Conservation (phyloP, 2,113 vertebrate species). For the Hystrix brachyura region DNA sequence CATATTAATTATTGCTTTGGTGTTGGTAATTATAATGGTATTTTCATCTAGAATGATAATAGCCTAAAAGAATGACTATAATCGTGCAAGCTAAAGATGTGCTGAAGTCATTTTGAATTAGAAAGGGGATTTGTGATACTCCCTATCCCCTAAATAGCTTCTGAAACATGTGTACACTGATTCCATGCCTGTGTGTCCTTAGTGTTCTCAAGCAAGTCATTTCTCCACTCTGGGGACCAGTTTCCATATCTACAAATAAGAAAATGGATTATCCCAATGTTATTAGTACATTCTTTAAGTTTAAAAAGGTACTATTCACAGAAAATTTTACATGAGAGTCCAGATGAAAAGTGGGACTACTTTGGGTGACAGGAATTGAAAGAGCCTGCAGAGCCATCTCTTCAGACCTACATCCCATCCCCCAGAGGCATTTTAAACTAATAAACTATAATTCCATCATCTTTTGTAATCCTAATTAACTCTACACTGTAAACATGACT, state of each 20-base stretch:
- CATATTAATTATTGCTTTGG: constrained; percentile 21
- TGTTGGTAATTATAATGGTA: constrained; percentile 2
- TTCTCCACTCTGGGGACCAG: not conserved
- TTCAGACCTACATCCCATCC: not conserved
- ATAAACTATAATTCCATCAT: constrained; percentile 23
- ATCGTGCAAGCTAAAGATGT: constrained; percentile 15
- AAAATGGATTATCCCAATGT: constrained; percentile 17
- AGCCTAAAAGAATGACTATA: not conserved
- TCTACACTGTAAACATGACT: constrained; percentile 13
- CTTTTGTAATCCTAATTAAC: constrained; percentile 42
- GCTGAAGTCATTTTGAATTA: constrained; percentile 23
- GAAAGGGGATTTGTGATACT: not conserved
- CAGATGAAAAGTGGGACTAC: not conserved
- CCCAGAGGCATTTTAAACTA: not conserved
- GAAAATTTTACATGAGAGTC: not conserved
- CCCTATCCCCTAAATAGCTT: not conserved
- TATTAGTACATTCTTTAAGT: not conserved
- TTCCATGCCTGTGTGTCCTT: not conserved
- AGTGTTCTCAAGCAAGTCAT: not conserved
- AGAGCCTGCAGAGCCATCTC: not conserved
- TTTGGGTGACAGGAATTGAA: not conserved
- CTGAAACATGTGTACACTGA: not conserved
- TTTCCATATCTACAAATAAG: constrained; percentile 9
- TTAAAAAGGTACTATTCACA: not conserved
- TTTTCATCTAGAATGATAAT: constrained; percentile 22